Base-by-base conservation (phyloP, 1,140 invertebrate genomes). In the Cylas formicarius region DNA sequence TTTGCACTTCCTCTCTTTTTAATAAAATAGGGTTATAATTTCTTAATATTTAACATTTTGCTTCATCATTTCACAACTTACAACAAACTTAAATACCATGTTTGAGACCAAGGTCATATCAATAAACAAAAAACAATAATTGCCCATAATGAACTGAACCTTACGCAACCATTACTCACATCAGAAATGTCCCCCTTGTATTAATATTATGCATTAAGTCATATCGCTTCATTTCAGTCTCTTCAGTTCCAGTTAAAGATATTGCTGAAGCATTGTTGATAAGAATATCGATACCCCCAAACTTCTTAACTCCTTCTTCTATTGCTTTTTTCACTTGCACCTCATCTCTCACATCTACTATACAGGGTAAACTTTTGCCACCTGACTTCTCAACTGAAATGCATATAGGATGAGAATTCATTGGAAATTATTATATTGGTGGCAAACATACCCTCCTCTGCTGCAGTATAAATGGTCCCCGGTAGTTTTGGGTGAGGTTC, bases 181-280 rank as follows among this genome's bases (percentile, higher is more conserved):
- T 82, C 31, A 97, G 72, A 67, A 90, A 96, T 21, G 92, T 96
- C 52, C 92, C 92, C 55, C 92, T 75, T 0, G 86, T 81, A 67
- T 96, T 97, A 42, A 96, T 84, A 41, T 78, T 75, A 60, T 96
- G 84, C 92, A 96, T 96, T 11, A 96, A 69, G 66, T 96, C 92
- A 59, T 91, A 97, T 68, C 76, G 75, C 69, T 99, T 99, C 93
- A 98, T 97, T 13, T 90, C 81, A 0, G 93, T 97, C 1, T 81
- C 69, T 3, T 77, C 61, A 1, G 95, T 98, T 9, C 74, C 76
- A 0, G 92, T 94, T 14, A 99, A 72, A 14, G 82, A 86, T 56
- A 99, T 99, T 11, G 96, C 95, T 59, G 90, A 95, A 0, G 94
- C 94, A 77, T 98, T 98, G 66, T 98, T 98, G 3, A 98, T 71